phyloP scores from a whole-genome alignment of 2,888 invertebrate species.

The Dryobotodes eremita region DNA sequence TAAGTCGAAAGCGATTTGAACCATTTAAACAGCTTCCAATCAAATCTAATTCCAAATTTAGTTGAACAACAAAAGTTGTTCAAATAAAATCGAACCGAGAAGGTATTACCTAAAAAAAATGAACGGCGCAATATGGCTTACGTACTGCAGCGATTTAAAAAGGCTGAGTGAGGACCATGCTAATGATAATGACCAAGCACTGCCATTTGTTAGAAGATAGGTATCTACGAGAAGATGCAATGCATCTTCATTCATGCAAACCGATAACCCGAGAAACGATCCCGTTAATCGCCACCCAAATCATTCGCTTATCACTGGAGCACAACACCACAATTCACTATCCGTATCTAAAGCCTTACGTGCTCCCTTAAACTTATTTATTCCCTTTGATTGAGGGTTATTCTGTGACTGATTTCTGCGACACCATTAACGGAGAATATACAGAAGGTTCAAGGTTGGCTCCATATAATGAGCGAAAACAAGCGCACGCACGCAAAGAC shows the following conservation, averaged over 20 bases:
- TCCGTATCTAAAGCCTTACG: constrained; percentile 64
- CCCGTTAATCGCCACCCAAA: constrained; percentile 26
- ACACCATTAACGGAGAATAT: not conserved
- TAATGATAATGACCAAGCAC: not conserved
- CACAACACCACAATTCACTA: constrained; percentile 53
- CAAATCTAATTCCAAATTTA: too few relatives aligned
- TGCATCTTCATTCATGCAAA: constrained; percentile 17
- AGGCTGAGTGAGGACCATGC: not conserved
- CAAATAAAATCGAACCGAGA: too few relatives aligned
- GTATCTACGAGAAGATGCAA: not conserved
- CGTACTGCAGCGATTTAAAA: too few relatives aligned
- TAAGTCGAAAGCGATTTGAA: too few relatives aligned
- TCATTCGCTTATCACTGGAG: constrained; percentile 45
- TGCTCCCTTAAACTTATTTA: constrained; percentile 70
- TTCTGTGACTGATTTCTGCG: constrained; percentile 70
- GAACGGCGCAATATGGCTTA: not conserved
- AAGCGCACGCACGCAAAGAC: not conserved
- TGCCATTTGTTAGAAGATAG: not conserved
- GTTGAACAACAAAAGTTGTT: too few relatives aligned
- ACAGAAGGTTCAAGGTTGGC: constrained; percentile 24
- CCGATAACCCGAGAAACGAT: constrained; percentile 39
- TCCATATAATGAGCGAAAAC: not conserved
- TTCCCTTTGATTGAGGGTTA: constrained; percentile 69
- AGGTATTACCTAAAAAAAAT: not conserved
- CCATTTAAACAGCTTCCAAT: too few relatives aligned